Base-by-base conservation (phyloP, 1,140 invertebrate species). In the Arion vulgaris region DNA sequence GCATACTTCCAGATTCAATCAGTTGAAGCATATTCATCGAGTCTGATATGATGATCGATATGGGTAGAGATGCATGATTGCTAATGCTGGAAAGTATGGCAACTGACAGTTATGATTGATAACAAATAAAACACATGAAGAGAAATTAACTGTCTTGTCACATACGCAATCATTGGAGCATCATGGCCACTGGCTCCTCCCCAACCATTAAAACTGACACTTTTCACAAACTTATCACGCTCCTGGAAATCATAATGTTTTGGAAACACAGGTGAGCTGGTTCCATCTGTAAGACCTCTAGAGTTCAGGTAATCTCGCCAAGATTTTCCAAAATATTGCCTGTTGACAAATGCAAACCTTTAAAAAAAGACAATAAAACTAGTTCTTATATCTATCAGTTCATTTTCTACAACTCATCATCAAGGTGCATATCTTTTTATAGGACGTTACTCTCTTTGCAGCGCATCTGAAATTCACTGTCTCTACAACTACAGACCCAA, bases 171-270 rank as follows among this genome's bases (percentile, higher is more conserved):
- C 87, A 92, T 90, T 17, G 90, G 88, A 32, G 91, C 90, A 84
- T 92, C 92, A 84, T 92, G 90, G 9, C 92, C 92, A 81, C 88
- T 90, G 28, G 90, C 76, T 62, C 92, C 92, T 53, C 89, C 91
- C 88, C 90, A 90, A 15, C 90, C 91, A 84, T 68, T 57, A 78
- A 80, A 90, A 80, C 90, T 91, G 32, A 90, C 26, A 41, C 73
- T 85, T 51, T 88, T 89, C 69, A 91, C 92, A 83, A 90, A 90
- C 26, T 81, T 77, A 86, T 92, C 91, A 77, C 92, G 84, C 57
- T 89, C 91, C 36, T 86, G 62, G 5, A 90, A 86, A 9, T 83
- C 89, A 82, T 87, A 92, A 15, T 84, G 39, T 13, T 87, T 74
- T 23, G 90, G 89, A 85, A 92, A 92, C 17, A 83, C 74, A 26